These are phyloP conservation scores for Eleginops maclovinus DNA, from an alignment of 2,113 vertebrate genomes.

Conservation along the genomic window DNA sequence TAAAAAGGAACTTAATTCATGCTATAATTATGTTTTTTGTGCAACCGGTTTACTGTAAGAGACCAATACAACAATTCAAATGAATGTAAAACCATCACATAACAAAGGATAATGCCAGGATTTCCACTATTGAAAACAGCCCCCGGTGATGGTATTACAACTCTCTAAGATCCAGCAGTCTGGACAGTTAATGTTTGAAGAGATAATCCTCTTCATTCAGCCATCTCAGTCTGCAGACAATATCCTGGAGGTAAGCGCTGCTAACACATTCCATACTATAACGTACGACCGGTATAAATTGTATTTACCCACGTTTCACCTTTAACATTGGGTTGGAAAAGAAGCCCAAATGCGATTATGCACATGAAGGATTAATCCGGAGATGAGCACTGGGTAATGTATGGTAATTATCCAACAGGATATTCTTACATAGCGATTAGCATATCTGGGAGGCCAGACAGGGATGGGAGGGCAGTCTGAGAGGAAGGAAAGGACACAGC, in stretches of 20 bases:
- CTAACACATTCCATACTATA: constrained; percentile 88
- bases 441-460: constrained; percentile 96
- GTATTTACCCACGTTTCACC: constrained; percentile 90
- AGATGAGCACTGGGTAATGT: constrained; percentile 94
- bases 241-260: constrained; percentile 74
- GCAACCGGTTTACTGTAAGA: constrained; percentile 2
- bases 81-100: constrained; percentile 48
- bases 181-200: constrained; percentile 59
- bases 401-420: constrained; percentile 98
- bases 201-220: constrained; percentile 76
- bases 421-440: constrained; percentile 96
- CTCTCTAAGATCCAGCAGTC: constrained; percentile 61
- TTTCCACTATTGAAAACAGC: constrained; percentile 47
- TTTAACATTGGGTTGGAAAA: constrained; percentile 90
- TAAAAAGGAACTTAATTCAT: constrained; percentile 15
- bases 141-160: constrained; percentile 64
- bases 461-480: constrained; percentile 82
- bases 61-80: constrained; percentile 47
- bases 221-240: constrained; percentile 71
- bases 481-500: constrained; percentile 80
- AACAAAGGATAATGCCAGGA: constrained; percentile 56
- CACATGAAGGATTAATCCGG: constrained; percentile 98
- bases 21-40: constrained; percentile 36
- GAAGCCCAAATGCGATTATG: constrained; percentile 95
- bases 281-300: constrained; percentile 95